Base-by-base conservation (phyloP, 2,113 vertebrate species). In the Myiopsitta monachus region DNA sequence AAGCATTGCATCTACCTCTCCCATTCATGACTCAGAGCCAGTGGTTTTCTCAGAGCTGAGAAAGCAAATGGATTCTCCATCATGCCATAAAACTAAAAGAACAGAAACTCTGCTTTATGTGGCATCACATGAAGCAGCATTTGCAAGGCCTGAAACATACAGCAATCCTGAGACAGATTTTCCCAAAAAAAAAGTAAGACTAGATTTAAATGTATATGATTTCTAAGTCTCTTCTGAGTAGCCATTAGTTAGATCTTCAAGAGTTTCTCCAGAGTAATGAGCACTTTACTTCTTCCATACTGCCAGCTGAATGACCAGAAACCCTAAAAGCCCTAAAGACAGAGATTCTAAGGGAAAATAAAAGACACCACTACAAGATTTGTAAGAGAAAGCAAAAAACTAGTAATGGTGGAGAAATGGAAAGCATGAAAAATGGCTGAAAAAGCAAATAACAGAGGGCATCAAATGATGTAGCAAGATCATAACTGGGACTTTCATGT, bases 401-500 rank as follows among this genome's bases (percentile, higher is more conserved):
- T 1, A 31, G 8, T 28, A 57, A 83, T 5, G 28, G 9, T 0
- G 1, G 83, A 81, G 28, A 52, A 49, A 54, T 10, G 5, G 15
- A 83, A 91, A 87, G 9, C 7, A 28, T 14, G 14, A 67, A 78
- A 90, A 81, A 28, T 1, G 1, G 11, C 27, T 73, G 41, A 69
- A 90, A 73, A 22, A 70, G 7, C 5, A 57, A 92, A 1, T 22
- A 69, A 61, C 11, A 77, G 39, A 83, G 49, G 23, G 27, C 46
- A 66, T 61, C 15, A 73, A 62, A 57, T 19, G 17, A 52, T 62
- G 66, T 2, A 67, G 23, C 16, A 95, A 82, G 52, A 43, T 14
- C 30, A 10, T 54, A 70, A 85, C 11, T 24, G 6, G 18, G 1
- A 3, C 11, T n/a, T 61, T 88, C 0, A 0, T 19, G 12, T 19